Evolutionary conservation across 1,140 invertebrate species (phyloP), one percentile per base, ranked within the genome.

Genomic region (Plectrocnemia conspersa): DNA sequence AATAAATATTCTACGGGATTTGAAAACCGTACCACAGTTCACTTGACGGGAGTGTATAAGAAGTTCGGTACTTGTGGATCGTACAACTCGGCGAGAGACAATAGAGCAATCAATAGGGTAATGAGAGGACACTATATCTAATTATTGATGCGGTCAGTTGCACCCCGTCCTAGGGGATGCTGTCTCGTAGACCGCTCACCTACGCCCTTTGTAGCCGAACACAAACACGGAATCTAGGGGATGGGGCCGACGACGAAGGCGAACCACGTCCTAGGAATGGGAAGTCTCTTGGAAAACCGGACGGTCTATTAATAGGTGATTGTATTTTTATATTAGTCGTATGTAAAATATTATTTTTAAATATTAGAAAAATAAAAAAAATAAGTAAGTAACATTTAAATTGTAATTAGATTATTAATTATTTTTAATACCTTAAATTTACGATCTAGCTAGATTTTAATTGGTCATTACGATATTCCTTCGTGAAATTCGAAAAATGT

Each of bases 111-210:
- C 68, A 70, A 69, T 70, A 68, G 61, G 63, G 66, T 69, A 69
- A 71, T 71, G 68, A 71, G 67, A 68, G 69, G 69, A 69, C 65
- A 69, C 64, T 68, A 67, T 68, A 71, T 71, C 66, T 67, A 71
- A 71, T 71, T 69, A 71, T 68, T 56, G 66, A 56, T 66, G 68
- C 66, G 69, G 69, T 69, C 66, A 67, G 57, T 58, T 54, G 47
- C 54, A 58, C 50, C 55, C 55, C 50, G 10, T 38, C 48, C 48
- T 44, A 3, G 38, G 38, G 50, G 50, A 52, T 18, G 13, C 38
- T 38, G 45, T 50, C 33, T 50, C 47, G 15, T 9, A 22, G 21
- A 25, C 46, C 23, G 25, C 1, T 13, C 50, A 38, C 52, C 46
- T 15, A 45, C 41, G 29, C 11, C 16, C 44, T 47, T 23, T 47